Base-by-base conservation (phyloP, 2,797 vertebrate species). In the Tenualosa ilisha region DNA sequence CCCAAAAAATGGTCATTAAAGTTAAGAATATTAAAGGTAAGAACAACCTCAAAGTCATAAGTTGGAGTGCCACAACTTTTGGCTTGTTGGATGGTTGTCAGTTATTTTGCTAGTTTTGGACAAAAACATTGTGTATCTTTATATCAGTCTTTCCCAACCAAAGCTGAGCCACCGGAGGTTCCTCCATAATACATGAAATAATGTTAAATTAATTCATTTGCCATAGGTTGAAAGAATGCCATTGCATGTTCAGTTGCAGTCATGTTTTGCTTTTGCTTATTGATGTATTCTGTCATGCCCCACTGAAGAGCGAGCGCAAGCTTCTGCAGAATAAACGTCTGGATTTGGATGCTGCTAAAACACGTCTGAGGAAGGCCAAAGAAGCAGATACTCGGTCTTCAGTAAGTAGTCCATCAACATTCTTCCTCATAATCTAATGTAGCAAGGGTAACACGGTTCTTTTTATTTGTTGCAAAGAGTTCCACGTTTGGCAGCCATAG, bases 341-440 rank as follows among this genome's bases (percentile, higher is more conserved):
- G 93, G 98, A 99, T 91, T 93, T 99, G 95, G 98, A 99, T 94
- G 96, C 98, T 81, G 97, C 98, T 61, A 98, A 98, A 94, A 96
- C 94, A 86, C 95, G 97, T 87, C 90, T 99, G 92, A 99, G 95
- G 93, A 99, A 97, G 93, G 97, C 98, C 85, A 96, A 96, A 86
- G 94, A 96, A 90, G 96, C 97, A 17, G 97, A 99, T 88, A 92
- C 94, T 89, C 97, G 96, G 92, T 95, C 96, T 91, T 94, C 95
- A 90, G 98, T 99, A 94, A 97, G 98, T 97, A 90, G n/a, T 72
- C 26, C 63, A 65, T 26, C 59, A 63, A 59, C 56, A 59, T 59
- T 31, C 31, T 31, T 8, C n/a, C 59, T 63, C n/a, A 63, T n/a
- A 63, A 24, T 26, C n/a, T n/a, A 24, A 63, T 63, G n/a, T n/a